Conservation (phyloP, 1,140 invertebrate genomes). For the Apis florea region DNA sequence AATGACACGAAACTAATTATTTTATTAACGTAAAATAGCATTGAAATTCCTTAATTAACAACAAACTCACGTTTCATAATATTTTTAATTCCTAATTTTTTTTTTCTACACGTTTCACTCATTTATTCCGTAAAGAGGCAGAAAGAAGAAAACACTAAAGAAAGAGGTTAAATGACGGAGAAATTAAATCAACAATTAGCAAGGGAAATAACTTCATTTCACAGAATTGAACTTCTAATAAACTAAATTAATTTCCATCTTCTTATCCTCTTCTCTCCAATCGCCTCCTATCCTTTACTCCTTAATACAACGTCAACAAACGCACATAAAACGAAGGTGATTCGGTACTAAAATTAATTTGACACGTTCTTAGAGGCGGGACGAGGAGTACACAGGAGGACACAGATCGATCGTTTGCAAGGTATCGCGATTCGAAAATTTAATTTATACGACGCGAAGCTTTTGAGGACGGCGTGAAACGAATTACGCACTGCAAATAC, state of each 20-base stretch:
- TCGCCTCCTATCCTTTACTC: too few relatives aligned
- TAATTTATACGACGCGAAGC: slow-evolving; percentile 45
- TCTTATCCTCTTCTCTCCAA: not conserved
- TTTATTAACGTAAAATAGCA: not conserved
- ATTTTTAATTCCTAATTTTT: not conserved
- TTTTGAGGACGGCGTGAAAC: slow-evolving; percentile 41
- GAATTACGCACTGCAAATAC: slow-evolving; percentile 51
- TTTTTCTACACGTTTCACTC: not conserved
- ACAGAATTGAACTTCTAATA: not conserved
- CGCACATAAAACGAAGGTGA: not conserved
- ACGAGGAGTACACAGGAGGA: too few relatives aligned
- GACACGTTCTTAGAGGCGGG: not conserved
- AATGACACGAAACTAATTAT: not conserved
- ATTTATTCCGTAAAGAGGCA: not conserved
- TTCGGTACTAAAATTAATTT: slow-evolving; percentile 33
- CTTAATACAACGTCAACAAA: too few relatives aligned
- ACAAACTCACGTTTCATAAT: not conserved
- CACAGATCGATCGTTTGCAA: not conserved
- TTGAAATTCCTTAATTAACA: not conserved
- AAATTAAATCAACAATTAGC: not conserved
- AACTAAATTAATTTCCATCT: not conserved
- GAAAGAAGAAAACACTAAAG: not conserved
- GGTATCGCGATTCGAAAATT: slow-evolving; percentile 28
- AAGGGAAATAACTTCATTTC: not conserved
- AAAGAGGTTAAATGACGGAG: not conserved